These are phyloP conservation scores for Drosophila dives DNA, from an alignment of 2,888 invertebrate genomes.

Conservation along the genomic window DNA sequence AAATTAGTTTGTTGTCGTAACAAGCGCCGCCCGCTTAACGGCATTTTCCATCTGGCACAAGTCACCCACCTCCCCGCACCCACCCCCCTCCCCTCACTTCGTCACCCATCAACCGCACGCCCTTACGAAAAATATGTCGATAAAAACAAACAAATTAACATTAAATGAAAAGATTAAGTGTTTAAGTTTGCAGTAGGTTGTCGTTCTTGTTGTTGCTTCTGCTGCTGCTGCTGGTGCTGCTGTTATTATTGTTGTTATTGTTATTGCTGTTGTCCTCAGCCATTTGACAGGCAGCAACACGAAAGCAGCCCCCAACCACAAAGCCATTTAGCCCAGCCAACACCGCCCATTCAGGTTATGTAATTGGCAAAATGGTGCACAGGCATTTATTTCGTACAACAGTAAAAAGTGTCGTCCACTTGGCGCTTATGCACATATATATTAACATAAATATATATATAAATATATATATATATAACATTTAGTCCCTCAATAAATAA, in stretches of 20 bases:
- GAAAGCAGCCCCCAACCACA: constrained; percentile 22
- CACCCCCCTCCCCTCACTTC: neutral
- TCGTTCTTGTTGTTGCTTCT: constrained; percentile 26
- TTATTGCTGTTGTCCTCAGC: constrained; percentile 34
- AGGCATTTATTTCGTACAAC: constrained; percentile 4
- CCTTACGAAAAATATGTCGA: constrained; percentile 74
- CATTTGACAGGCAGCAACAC: constrained; percentile 49
- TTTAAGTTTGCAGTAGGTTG: constrained; percentile 75
- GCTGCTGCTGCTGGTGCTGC: constrained; percentile 1
- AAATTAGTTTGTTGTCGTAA: constrained; percentile 82
- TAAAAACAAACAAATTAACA: constrained; percentile 81
- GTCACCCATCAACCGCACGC: constrained; percentile 10
- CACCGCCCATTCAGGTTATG: constrained; percentile 52
- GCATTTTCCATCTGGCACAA: constrained; percentile 57
- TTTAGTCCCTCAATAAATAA: neutral
- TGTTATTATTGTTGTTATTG: constrained; percentile 9
- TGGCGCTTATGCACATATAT: neutral
- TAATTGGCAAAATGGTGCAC: constrained; percentile 48
- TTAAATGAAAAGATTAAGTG: constrained; percentile 82
- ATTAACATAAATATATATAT: neutral
- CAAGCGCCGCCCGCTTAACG: constrained; percentile 77
- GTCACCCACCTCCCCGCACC: neutral
- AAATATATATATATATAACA: neutral
- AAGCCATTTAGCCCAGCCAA: constrained; percentile 28
- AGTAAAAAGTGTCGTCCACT: constrained; percentile 4